phyloP scores from a whole-genome alignment of 2,888 invertebrate species.

The Venusia cambrica region DNA sequence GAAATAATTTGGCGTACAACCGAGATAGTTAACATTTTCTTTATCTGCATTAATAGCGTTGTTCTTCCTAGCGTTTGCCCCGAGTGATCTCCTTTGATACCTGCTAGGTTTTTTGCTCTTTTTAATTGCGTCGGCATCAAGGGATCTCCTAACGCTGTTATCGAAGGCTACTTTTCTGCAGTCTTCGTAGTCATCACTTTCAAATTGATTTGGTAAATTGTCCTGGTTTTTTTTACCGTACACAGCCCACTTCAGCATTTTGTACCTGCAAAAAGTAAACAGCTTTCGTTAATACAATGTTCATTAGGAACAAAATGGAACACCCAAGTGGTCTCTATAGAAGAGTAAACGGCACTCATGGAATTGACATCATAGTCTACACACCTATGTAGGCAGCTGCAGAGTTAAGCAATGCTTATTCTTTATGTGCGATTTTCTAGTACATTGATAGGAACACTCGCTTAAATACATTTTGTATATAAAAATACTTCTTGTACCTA shows the following conservation, averaged over 20 bases:
- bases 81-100: slow-evolving; percentile 69
- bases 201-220: slow-evolving; percentile 38
- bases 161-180: slow-evolving; percentile 45
- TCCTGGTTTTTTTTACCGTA: slow-evolving; percentile 72
- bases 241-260: slow-evolving; percentile 84
- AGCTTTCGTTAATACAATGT: too few species aligned
- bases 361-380: slow-evolving; percentile 2
- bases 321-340: not conserved
- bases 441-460: too few species aligned
- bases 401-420: slow-evolving; percentile 6
- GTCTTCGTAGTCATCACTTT: slow-evolving; percentile 41
- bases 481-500: too few species aligned
- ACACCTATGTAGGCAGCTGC: slow-evolving; percentile 5
- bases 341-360: slow-evolving; percentile 5
- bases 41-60: slow-evolving; percentile 59
- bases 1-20: slow-evolving; percentile 82
- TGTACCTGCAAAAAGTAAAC: slow-evolving; percentile 47
- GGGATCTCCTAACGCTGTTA: slow-evolving; percentile 53
- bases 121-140: slow-evolving; percentile 64
- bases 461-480: too few species aligned
- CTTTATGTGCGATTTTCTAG: too few species aligned
- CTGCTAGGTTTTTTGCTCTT: slow-evolving; percentile 72
- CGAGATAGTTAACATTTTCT: slow-evolving; percentile 74
- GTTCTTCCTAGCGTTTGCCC: slow-evolving; percentile 60
- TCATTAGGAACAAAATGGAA: not conserved